Percentiles rank a stretch among this genome's conserved stretches.
phyloP scores from a whole-genome alignment of 1,140 invertebrate genomes.

The Lordiphosa mommai region DNA sequence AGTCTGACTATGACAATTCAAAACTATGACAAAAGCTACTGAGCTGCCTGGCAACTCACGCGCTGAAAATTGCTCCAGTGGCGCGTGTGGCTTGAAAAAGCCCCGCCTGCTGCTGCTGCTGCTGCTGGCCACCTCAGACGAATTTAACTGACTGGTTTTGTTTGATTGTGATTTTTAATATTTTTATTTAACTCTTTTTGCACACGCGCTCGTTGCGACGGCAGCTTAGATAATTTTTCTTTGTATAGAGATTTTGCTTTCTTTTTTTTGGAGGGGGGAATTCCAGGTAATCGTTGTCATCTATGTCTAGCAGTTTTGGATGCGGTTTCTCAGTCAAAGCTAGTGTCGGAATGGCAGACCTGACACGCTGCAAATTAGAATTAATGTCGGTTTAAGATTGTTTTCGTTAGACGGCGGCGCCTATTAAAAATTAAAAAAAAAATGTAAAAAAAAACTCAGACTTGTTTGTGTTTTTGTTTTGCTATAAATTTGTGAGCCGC shows the following conservation, averaged over 20 bases:
- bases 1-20: conserved; percentile 54
- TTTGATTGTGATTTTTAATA: conserved; percentile 12
- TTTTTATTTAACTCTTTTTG: conserved; percentile 21
- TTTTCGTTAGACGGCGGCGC: conserved; percentile 4
- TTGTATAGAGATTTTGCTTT: conserved; percentile 38
- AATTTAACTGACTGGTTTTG: conserved; percentile 33
- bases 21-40: not conserved
- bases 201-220: conserved; percentile 46
- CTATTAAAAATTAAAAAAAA: conserved; percentile 1
- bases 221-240: conserved; percentile 36
- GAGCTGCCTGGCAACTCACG: conserved; percentile 29
- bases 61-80: conserved; percentile 51
- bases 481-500: conserved; percentile 4
- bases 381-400: conserved; percentile 53
- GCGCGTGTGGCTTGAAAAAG: conserved; percentile 59
- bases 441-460: not conserved
- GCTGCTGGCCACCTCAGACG: not conserved
- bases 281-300: conserved; percentile 32
- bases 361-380: conserved; percentile 51
- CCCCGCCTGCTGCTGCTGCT: conserved; percentile 14
- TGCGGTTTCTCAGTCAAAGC: conserved; percentile 33
- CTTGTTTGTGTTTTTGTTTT: not conserved
- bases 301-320: conserved; percentile 25
- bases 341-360: conserved; percentile 27
- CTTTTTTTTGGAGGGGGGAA: conserved; percentile 54